Evolutionary conservation across 2,888 invertebrate genomes (phyloP), one percentile per base, ranked within the genome.

Genomic region (Argyra leucocephala): DNA sequence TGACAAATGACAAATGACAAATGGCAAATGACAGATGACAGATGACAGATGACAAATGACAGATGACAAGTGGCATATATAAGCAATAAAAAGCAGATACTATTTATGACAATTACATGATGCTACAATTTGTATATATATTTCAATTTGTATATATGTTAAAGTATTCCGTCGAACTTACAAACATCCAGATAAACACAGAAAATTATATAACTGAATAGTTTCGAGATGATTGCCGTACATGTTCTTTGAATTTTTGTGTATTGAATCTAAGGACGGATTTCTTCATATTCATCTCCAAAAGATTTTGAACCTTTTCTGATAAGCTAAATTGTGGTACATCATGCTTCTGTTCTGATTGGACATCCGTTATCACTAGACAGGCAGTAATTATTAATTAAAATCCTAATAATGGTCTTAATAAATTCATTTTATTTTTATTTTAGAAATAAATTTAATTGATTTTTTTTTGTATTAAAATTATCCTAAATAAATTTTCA

Each of bases 151-250:
- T n/a, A n/a, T n/a, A n/a, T n/a, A n/a, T n/a, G n/a, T n/a, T n/a
- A n/a, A n/a, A n/a, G n/a, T n/a, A n/a, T n/a, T n/a, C n/a, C n/a
- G n/a, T n/a, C n/a, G n/a, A n/a, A n/a, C n/a, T n/a, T n/a, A n/a
- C n/a, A n/a, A n/a, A n/a, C n/a, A n/a, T n/a, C n/a, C n/a, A n/a
- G n/a, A n/a, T n/a, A n/a, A n/a, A n/a, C n/a, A n/a, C n/a, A n/a
- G n/a, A n/a, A n/a, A n/a, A n/a, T n/a, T n/a, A n/a, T n/a, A 78
- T 71, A 69, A 97, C 88, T 0, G 98, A 98, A 79, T 99, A 99
- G 79, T 99, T 99, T 70, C 92, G 86, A 0, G 98, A 97, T 0
- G 89, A 83, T 22, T 89, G 83, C 77, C 91, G 93, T 0, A 98
- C 90, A 79, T 86, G 95, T 73, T 95, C 93, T 68, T 90, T 87